Evolutionary conservation across 1,140 invertebrate species (phyloP).

Genomic region (Drosophila triauraria): DNA sequence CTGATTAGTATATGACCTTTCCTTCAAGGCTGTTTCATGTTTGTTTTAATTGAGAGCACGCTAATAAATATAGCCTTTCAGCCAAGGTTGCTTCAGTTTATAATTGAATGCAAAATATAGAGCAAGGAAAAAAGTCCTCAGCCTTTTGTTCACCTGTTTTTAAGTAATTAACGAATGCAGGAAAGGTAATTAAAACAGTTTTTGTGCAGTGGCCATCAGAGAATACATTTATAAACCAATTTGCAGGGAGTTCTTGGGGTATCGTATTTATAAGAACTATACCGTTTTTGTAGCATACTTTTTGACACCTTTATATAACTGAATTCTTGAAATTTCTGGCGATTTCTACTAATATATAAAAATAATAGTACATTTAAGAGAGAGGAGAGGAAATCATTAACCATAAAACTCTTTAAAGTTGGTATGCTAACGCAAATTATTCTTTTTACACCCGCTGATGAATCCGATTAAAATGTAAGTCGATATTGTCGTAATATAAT

Average conservation of each 20-base stretch:
- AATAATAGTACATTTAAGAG: background rate
- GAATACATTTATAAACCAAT: conserved; percentile 12
- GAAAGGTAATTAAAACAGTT: conserved; percentile 12
- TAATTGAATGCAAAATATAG: background rate
- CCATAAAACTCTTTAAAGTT: too few species aligned
- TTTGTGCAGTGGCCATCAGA: background rate
- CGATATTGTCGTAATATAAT: background rate
- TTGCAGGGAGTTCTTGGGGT: background rate
- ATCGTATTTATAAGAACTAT: background rate
- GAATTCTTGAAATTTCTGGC: background rate
- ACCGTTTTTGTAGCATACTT: background rate
- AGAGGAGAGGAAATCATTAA: background rate
- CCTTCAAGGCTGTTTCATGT: conserved; percentile 1
- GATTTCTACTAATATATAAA: background rate
- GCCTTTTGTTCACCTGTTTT: background rate
- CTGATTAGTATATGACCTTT: conserved; percentile 30
- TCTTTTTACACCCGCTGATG: too few species aligned
- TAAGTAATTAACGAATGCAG: background rate
- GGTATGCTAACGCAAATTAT: too few species aligned
- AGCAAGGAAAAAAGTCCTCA: background rate
- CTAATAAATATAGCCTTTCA: background rate
- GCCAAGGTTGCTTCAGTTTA: background rate
- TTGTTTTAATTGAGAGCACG: conserved; percentile 1
- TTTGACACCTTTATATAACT: background rate
- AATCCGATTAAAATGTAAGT: too few species aligned